Conservation (phyloP, 2,797 vertebrate species). For the Xerus rutilus region DNA sequence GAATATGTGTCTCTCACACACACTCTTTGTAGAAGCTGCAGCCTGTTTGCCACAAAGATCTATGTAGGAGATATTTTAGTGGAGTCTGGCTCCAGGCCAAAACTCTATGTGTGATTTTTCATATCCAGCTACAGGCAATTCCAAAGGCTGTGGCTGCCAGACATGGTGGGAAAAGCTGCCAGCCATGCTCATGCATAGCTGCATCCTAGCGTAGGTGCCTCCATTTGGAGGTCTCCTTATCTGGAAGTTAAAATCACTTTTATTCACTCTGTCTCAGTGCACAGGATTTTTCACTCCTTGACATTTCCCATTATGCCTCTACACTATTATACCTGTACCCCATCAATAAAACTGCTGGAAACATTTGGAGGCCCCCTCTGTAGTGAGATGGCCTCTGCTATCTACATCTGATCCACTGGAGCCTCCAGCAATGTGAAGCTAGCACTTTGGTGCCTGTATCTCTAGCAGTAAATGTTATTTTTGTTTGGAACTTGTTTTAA, state of each 20-base stretch:
- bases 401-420: neutral
- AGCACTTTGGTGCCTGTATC: neutral
- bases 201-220: neutral
- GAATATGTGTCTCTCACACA: neutral
- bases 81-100: neutral
- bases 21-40: neutral
- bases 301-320: neutral
- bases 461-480: neutral
- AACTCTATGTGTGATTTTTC: neutral
- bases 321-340: neutral
- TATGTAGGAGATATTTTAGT: neutral
- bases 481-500: neutral
- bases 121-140: neutral
- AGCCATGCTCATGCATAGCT: rapidly evolving
- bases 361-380: neutral
- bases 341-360: neutral
- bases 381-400: neutral
- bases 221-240: neutral
- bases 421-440: too few relatives aligned
- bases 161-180: neutral
- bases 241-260: neutral
- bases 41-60: neutral
- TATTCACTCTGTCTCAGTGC: neutral
- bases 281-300: neutral
- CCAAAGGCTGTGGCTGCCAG: neutral